phyloP scores from a whole-genome alignment of 2,797 vertebrate genomes.

The Lindbergichthys nudifrons region DNA sequence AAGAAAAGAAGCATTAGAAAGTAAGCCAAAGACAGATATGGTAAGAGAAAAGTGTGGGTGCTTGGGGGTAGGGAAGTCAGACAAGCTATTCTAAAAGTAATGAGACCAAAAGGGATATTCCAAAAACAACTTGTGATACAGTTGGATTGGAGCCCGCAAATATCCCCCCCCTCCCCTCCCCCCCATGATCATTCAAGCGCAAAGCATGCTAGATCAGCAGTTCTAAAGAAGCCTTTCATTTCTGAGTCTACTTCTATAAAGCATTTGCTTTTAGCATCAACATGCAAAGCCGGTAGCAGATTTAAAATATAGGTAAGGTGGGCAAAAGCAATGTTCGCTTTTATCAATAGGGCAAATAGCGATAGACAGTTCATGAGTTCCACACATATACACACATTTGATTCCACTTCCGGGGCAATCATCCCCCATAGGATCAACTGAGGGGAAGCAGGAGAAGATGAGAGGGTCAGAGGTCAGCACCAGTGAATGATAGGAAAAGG shows the following conservation, averaged over 20 bases:
- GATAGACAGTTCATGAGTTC: conserved; percentile 72
- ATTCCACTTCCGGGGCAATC: conserved; percentile 97
- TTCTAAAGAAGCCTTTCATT: conserved; percentile 71
- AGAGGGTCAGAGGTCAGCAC: conserved; percentile 88
- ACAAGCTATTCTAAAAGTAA: conserved; percentile 31
- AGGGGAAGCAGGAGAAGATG: conserved; percentile 92
- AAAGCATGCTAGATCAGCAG: conserved; percentile 71
- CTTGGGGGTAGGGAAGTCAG: conserved; percentile 34
- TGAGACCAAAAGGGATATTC: conserved; percentile 28
- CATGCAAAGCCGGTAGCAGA: conserved; percentile 89
- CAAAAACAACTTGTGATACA: conserved; percentile 17
- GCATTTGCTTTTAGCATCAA: conserved; percentile 63
- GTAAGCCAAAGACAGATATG: conserved; percentile 43
- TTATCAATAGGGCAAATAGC: conserved; percentile 55
- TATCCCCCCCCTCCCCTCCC: conserved; percentile 55
- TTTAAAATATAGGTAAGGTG: conserved; percentile 52
- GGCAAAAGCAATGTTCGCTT: conserved; percentile 73
- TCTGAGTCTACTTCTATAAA: conserved; percentile 82
- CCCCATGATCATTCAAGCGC: conserved; percentile 47
- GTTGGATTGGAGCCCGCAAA: conserved; percentile 37
- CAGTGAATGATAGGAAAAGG: conserved; percentile 69
- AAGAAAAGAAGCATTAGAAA: conserved; percentile 52
- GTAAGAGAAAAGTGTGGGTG: conserved; percentile 45
- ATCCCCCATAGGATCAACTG: conserved; percentile 97
- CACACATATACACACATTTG: conserved; percentile 98